These are phyloP conservation scores for Erebia aethiops DNA, from an alignment of 2,888 invertebrate genomes.

Conservation along the genomic window DNA sequence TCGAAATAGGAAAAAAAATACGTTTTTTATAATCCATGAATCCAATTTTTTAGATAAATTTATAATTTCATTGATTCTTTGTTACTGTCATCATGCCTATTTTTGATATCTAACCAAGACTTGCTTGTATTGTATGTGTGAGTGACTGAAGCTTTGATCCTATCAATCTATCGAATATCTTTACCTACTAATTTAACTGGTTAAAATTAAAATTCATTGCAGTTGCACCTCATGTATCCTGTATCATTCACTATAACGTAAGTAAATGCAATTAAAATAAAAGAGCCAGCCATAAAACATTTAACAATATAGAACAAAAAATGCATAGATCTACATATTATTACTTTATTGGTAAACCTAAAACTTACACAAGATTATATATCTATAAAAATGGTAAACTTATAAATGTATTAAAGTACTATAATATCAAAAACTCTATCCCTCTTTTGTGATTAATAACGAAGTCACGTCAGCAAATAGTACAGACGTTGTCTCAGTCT, in stretches of 20 bases:
- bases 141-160: not conserved
- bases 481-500: not conserved
- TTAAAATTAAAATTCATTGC: not conserved
- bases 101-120: too few relatives aligned
- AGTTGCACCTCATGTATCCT: not conserved
- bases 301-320: too few relatives aligned
- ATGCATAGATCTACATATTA: too few relatives aligned
- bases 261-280: constrained; percentile 4
- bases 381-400: not conserved
- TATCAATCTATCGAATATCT: not conserved
- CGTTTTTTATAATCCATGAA: too few relatives aligned
- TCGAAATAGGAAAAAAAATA: too few relatives aligned
- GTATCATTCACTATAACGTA: not conserved
- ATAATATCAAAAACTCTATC: not conserved
- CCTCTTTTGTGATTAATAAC: not conserved
- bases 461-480: not conserved
- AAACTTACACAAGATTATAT: not conserved
- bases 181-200: not conserved
- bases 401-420: constrained; percentile 4
- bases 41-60: too few relatives aligned
- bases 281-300: too few relatives aligned
- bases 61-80: too few relatives aligned
- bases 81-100: too few relatives aligned
- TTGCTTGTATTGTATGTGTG: too few relatives aligned
- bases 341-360: not conserved